These are phyloP conservation scores for Nicator chloris DNA, from an alignment of 2,113 vertebrate species.

Conservation along the genomic window DNA sequence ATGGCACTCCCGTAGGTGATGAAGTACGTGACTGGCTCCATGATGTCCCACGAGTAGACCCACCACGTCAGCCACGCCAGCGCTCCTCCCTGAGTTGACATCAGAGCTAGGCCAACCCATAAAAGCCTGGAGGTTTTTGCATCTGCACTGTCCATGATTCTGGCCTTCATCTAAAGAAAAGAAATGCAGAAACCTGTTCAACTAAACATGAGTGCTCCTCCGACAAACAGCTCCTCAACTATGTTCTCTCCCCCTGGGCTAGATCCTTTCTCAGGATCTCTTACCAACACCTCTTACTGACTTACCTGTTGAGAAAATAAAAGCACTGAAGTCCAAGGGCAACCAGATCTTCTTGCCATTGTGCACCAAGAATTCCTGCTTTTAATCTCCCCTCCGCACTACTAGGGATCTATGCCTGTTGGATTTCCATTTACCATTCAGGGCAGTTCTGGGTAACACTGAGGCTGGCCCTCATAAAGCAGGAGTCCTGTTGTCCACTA, in stretches of 20 bases:
- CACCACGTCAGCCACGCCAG: slow-evolving; percentile 97
- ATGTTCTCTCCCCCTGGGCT: background rate
- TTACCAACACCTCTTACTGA: background rate
- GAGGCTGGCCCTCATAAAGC: background rate
- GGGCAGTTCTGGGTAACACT: background rate
- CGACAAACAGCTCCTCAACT: background rate
- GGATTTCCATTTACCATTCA: background rate
- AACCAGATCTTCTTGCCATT: background rate
- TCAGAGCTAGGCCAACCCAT: slow-evolving; percentile 86
- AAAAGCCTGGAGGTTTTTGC: slow-evolving; percentile 73
- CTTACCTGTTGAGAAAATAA: background rate
- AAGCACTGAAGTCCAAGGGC: background rate
- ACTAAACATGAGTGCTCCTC: background rate
- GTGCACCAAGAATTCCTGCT: background rate
- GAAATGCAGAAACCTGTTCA: background rate
- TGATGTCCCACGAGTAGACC: slow-evolving; percentile 98
- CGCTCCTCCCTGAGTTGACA: slow-evolving; percentile 88
- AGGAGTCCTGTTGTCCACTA: background rate
- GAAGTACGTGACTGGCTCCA: slow-evolving; percentile 96
- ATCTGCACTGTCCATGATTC: slow-evolving; percentile 70
- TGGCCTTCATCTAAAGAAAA: slow-evolving; percentile 77
- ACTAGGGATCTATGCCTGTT: background rate
- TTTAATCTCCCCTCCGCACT: background rate
- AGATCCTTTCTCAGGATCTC: background rate
- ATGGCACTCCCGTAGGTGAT: slow-evolving; percentile 89